Evolutionary conservation across 2,113 vertebrate species (phyloP), one percentile per base, ranked within the genome.

Genomic region (Pachycephala philippinensis): DNA sequence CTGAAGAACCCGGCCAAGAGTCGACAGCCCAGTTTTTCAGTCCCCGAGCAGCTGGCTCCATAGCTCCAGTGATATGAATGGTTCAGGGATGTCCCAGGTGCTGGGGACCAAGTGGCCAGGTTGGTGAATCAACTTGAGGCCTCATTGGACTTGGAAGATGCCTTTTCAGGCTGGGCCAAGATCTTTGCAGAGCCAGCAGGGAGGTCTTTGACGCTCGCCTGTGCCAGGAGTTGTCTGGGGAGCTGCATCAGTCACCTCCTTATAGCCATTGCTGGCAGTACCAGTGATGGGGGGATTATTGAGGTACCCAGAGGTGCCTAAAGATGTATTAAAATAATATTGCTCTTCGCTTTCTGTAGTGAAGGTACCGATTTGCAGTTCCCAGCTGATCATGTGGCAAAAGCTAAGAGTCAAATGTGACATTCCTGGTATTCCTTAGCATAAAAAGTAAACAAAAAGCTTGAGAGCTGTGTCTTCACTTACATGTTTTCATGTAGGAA

Each of bases 11-110:
- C 37, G 26, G 27, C 16, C 6, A 30, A 24, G 45, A 17, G 52
- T 28, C 0, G 0, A 18, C 23, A 40, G 33, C 44, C 11, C 0
- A 3, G 13, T 26, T 84, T 26, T 64, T 68, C 22, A 31, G 20
- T 79, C 15, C 0, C 1, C 0, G 1, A 47, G 40, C 44, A 79
- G 45, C n/a, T 85, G 49, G 5, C 53, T 65, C 7, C 7, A 0
- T 39, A 68, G 35, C 23, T 68, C n/a, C 13, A 45, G 37, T 31
- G 53, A 8, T 49, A 37, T n/a, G 40, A 49, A 7, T 50, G 15
- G 9, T 15, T 22, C 53, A 78, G 33, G 47, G 42, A 24, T 15
- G 7, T 22, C 2, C 1, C 35, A 42, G 33, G 18, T 1, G 1
- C 35, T 47, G 47, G 39, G 12, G 6, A 17, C 54, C 0, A 0